Percentiles rank a stretch among this genome's conserved stretches.
These are phyloP conservation scores for Diarsia dahlii DNA, from an alignment of 2,888 invertebrate species.

Conservation along the genomic window DNA sequence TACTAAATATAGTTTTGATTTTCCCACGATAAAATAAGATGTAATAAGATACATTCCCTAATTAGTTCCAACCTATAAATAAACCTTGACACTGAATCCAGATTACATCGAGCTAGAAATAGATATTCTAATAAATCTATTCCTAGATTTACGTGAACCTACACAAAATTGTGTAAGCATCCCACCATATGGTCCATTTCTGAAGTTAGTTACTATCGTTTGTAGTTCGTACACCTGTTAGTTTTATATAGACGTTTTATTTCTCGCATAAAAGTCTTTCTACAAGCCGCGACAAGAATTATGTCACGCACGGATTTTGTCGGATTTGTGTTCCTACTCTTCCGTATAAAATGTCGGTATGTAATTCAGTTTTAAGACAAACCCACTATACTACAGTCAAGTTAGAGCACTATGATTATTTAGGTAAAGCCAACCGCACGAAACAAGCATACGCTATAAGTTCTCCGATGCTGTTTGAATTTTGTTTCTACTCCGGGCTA, in stretches of 20 bases:
- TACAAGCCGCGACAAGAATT: neutral
- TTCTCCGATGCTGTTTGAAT: neutral
- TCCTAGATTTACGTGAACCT: constrained; percentile 33
- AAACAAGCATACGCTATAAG: neutral
- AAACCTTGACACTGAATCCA: constrained; percentile 50
- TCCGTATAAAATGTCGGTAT: neutral
- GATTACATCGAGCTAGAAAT: constrained; percentile 29
- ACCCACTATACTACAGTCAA: neutral
- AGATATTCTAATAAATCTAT: constrained; percentile 43
- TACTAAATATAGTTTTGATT: neutral
- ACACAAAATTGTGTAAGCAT: constrained; percentile 40
- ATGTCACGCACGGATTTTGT: neutral
- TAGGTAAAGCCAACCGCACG: neutral
- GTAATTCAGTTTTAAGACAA: neutral
- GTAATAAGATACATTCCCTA: neutral
- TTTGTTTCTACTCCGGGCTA: neutral
- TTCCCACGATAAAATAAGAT: neutral
- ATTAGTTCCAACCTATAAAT: neutral
- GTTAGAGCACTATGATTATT: neutral
- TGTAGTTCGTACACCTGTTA: constrained; percentile 23
- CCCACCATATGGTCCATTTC: constrained; percentile 49
- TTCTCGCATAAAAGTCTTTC: constrained; percentile 29
- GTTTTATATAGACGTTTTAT: constrained; percentile 42
- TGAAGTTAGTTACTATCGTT: constrained; percentile 41
- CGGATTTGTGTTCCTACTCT: neutral